Percentiles rank a stretch among this genome's conserved stretches.
Evolutionary conservation across 2,888 invertebrate species (phyloP).

Genomic region (Harmothoe impar): DNA sequence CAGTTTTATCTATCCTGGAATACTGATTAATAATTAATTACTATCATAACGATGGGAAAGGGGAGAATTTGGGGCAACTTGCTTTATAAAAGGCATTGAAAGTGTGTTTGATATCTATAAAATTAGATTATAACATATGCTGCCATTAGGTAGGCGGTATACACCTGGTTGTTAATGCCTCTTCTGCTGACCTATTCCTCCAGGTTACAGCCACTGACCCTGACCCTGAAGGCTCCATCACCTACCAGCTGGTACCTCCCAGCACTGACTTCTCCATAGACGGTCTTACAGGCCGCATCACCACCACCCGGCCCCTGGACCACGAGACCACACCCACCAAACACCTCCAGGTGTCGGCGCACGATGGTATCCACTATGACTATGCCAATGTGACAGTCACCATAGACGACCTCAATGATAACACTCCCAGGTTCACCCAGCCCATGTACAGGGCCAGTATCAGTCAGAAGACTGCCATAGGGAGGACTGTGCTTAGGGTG

Average conservation of each 20-base stretch:
- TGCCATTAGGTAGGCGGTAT: no score
- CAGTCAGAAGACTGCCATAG: conserved; percentile 51
- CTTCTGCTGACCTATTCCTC: no score
- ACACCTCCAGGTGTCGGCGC: conserved; percentile 53
- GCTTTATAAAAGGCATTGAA: no score
- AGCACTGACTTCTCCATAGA: conserved; percentile 39
- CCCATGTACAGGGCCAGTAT: background rate
- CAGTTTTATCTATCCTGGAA: no score
- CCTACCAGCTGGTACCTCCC: conserved; percentile 18
- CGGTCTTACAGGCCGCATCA: background rate
- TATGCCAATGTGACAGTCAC: conserved; percentile 52
- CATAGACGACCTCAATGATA: conserved; percentile 64
- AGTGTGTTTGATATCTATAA: no score
- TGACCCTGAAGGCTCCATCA: conserved; percentile 44
- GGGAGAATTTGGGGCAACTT: no score
- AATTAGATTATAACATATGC: no score
- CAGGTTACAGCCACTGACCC: conserved; percentile 63
- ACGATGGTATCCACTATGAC: conserved; percentile 52
- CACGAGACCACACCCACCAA: background rate
- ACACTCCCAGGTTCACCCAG: conserved; percentile 60
- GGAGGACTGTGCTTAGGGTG: background rate
- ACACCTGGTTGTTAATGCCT: no score
- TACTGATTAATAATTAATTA: no score
- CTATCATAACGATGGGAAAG: no score
- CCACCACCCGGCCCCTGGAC: conserved; percentile 9